Conservation (phyloP, 2,113 vertebrate species). For the Uropsilus gracilis region DNA sequence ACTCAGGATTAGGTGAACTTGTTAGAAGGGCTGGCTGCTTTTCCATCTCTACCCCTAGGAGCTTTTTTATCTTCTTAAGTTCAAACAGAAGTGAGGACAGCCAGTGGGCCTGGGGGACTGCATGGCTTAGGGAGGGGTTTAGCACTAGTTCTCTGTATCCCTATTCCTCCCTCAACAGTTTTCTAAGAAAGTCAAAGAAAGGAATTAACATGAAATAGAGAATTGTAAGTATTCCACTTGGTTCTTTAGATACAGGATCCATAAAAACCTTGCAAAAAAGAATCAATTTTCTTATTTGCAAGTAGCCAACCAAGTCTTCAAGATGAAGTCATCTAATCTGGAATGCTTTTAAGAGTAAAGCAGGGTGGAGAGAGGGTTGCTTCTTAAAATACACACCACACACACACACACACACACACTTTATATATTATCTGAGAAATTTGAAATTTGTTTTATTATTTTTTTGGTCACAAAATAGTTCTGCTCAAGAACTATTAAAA, state of each 20-base stretch:
- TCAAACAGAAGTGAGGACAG: not conserved
- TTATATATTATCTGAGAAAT: not conserved
- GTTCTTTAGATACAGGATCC: not conserved
- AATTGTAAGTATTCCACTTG: conserved; percentile 1
- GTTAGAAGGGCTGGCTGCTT: not conserved
- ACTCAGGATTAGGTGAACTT: conserved; percentile 51
- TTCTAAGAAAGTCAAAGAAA: conserved; percentile 50
- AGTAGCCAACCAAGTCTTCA: not conserved
- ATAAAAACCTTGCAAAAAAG: conserved; percentile 8
- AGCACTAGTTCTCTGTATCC: not conserved
- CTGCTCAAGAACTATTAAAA: not conserved
- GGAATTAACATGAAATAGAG: conserved; percentile 60
- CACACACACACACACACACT: not conserved
- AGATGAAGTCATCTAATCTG: conserved; percentile 5
- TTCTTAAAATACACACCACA: conserved; percentile 28
- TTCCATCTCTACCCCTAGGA: not conserved
- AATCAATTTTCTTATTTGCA: conserved; percentile 58
- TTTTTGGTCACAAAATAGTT: conserved; percentile 21
- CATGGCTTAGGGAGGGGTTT: not conserved
- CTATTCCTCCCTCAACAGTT: not conserved
- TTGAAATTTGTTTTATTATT: not conserved
- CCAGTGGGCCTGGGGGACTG: not conserved
- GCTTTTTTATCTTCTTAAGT: conserved; percentile 26
- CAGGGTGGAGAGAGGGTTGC: no score
- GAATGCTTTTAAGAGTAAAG: conserved; percentile 31